A percentile compares a stretch with the other conserved stretches of the same genome.
Evolutionary conservation across 2,888 invertebrate species (phyloP).

Genomic region (Tenthredo amoena): DNA sequence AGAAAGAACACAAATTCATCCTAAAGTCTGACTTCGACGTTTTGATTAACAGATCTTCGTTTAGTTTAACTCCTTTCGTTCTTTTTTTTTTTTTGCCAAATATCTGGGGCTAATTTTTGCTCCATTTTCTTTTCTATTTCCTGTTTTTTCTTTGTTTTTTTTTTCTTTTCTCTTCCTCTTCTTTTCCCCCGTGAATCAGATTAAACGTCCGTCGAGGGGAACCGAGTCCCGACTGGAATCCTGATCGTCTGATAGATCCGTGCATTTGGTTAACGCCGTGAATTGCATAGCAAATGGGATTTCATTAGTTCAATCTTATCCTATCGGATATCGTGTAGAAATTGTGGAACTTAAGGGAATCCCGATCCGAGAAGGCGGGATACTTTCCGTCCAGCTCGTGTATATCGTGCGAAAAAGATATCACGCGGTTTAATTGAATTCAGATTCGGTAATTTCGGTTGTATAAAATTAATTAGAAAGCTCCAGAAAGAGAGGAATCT

Average conservation of each 20-base stretch:
- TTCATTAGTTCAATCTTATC: slow-evolving; percentile 35
- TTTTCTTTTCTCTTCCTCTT: neutral
- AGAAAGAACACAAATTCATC: neutral
- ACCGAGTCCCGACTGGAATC: neutral
- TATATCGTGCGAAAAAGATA: slow-evolving; percentile 3
- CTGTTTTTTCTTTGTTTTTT: neutral
- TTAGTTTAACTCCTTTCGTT: neutral
- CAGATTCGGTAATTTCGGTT: neutral
- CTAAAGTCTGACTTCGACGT: neutral
- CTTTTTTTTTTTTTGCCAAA: neutral
- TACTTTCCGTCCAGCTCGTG: slow-evolving; percentile 4
- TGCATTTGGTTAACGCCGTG: slow-evolving; percentile 31
- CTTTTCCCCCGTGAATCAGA: neutral
- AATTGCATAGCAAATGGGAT: slow-evolving; percentile 40
- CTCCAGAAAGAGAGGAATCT: neutral
- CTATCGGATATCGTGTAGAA: slow-evolving; percentile 1
- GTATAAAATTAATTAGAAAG: neutral
- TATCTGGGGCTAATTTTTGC: neutral
- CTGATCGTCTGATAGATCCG: slow-evolving; percentile 17
- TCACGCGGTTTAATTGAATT: neutral
- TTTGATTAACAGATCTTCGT: neutral
- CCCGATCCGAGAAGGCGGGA: neutral
- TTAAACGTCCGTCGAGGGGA: slow-evolving; percentile 17
- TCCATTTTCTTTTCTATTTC: neutral
- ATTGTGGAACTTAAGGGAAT: neutral